A percentile compares a stretch with the other conserved stretches of the same genome.
phyloP scores from a whole-genome alignment of 2,797 vertebrate species.

The Cyprinodon diabolis region DNA sequence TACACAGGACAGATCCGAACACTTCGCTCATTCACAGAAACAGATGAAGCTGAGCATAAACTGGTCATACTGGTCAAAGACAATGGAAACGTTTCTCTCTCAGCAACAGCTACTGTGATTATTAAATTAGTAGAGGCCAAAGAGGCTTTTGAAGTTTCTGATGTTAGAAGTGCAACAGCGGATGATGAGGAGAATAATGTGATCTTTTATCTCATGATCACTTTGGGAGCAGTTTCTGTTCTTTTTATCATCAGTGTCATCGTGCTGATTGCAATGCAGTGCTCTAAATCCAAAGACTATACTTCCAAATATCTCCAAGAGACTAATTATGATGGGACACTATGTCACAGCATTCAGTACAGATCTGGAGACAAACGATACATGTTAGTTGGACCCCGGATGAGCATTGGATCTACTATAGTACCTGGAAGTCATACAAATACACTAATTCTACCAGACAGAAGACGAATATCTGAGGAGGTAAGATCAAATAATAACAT shows the following conservation, averaged over 20 bases:
- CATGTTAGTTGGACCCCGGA: conserved; percentile 25
- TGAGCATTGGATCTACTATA: conserved; percentile 31
- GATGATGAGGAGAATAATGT: not conserved
- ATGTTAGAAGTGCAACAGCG: conserved; percentile 25
- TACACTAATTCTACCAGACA: conserved; percentile 7
- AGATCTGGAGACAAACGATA: conserved; percentile 60
- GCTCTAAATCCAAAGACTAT: conserved; percentile 47
- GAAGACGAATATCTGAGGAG: not conserved
- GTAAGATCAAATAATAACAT: conserved; percentile 1
- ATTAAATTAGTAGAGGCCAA: conserved; percentile 66
- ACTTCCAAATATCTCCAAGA: conserved; percentile 51
- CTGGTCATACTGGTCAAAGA: conserved; percentile 62
- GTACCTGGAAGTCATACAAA: conserved; percentile 19
- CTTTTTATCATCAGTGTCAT: conserved; percentile 62
- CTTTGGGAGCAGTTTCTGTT: conserved; percentile 38
- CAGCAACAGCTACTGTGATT: conserved; percentile 63
- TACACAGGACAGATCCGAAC: too few relatives aligned
- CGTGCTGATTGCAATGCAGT: conserved; percentile 56
- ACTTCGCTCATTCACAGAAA: conserved; percentile 13
- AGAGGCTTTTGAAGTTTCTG: conserved; percentile 66
- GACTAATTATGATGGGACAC: conserved; percentile 50
- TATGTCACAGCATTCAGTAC: conserved; percentile 69
- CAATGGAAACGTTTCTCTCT: conserved; percentile 62
- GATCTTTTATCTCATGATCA: not conserved
- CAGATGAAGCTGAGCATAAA: conserved; percentile 65